Evolutionary conservation across 2,797 vertebrate species (phyloP).

Genomic region (Pyrocephalus nanus): DNA sequence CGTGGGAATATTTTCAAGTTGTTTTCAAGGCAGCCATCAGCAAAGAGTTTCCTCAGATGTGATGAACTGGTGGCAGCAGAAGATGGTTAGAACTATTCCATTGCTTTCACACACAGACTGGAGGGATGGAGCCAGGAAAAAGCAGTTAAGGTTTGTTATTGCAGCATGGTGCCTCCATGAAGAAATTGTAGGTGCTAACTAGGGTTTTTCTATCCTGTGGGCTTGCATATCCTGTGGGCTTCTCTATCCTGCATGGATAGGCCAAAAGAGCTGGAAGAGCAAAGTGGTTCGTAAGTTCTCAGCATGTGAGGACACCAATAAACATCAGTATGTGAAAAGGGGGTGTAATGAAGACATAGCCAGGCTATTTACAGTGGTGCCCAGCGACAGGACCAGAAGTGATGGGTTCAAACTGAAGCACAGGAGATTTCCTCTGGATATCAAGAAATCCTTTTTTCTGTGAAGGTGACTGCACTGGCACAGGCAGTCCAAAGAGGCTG

Average conservation of each 20-base stretch:
- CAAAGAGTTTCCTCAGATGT: background rate
- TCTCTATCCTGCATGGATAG: background rate
- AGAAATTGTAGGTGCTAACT: background rate
- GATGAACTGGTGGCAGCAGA: background rate
- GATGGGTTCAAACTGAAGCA: background rate
- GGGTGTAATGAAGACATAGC: background rate
- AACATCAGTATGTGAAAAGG: background rate
- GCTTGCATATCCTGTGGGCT: no score
- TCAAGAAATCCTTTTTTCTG: background rate
- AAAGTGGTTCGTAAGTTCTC: background rate
- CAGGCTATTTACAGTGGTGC: background rate
- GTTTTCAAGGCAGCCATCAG: background rate
- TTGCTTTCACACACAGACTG: background rate
- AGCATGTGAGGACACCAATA: background rate
- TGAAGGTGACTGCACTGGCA: background rate
- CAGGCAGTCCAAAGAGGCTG: background rate
- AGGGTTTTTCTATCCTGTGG: background rate
- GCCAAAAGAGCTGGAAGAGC: background rate
- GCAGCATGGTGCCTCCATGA: background rate
- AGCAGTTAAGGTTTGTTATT: background rate
- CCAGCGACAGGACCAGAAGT: background rate
- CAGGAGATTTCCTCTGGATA: background rate
- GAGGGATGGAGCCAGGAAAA: background rate
- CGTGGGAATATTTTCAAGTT: background rate
- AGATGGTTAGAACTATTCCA: background rate